Evolutionary conservation across 2,113 vertebrate genomes (phyloP), one percentile per base, ranked within the genome.

Genomic region (Sialia sialis): DNA sequence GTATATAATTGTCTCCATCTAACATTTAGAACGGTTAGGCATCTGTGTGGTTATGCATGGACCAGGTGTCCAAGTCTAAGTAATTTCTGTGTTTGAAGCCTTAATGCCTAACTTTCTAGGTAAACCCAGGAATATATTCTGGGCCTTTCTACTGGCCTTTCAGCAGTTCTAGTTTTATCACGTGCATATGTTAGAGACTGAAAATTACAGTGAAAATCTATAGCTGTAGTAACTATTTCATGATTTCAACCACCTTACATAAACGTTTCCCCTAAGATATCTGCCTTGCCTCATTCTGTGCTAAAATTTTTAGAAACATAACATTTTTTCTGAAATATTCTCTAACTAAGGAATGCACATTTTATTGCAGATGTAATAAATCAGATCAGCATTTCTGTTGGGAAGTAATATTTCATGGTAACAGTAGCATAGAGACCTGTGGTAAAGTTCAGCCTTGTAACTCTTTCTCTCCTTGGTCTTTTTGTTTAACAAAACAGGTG

Each of bases 401-500:
- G 54, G 74, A 93, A 96, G 74, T 27, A 84, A 67, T 88, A 80
- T 93, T 70, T 90, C 80, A 90, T 10, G 10, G 58, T 30, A 94
- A 78, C 34, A 93, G 81, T 89, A 95, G 66, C 43, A 79, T 16
- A 85, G 9, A 93, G 64, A 70, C 23, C 59, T 89, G 49, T 5
- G 72, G 59, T 91, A 93, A 93, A 90, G 32, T 70, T 89, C 72
- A 87, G 32, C 11, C 44, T 96, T 94, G 34, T 92, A 90, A 89
- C 90, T 84, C 79, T 88, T 92, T 82, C 74, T 84, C 48, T 63
- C 30, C 15, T 73, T 73, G 78, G 73, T 81, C 56, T 49, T 87
- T 84, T 85, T 64, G 75, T 89, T 67, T 67, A 86, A 82, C 49
- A 73, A 94, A 96, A 93, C 91, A 97, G 94, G 73, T 97, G 94